Conservation (phyloP, 2,888 invertebrate species). For the Pandemis corylana region DNA sequence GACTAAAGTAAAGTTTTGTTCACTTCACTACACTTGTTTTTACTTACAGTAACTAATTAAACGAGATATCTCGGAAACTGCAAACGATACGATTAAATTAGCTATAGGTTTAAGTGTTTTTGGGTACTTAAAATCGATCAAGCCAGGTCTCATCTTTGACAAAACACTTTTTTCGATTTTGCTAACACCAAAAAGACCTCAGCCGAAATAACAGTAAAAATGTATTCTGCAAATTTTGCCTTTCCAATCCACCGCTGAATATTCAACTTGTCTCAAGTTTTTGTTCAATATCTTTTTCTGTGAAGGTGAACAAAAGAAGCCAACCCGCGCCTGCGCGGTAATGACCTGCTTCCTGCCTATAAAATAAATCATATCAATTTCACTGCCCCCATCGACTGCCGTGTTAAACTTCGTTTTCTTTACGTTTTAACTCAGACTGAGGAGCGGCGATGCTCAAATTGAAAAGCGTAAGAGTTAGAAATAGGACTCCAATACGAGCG, state of each 20-base stretch:
- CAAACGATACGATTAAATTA: no score
- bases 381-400: slow-evolving; percentile 33
- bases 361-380: slow-evolving; percentile 47
- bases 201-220: no score
- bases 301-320: slow-evolving; percentile 47
- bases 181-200: no score
- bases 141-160: no score
- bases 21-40: no score
- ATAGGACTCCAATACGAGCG: no score
- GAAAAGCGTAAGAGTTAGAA: neutral
- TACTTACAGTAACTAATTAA: no score
- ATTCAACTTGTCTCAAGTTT: slow-evolving; percentile 25
- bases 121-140: no score
- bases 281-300: slow-evolving; percentile 31
- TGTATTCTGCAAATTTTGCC: neutral
- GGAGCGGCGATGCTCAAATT: neutral
- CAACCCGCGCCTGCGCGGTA: slow-evolving; percentile 49
- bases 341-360: slow-evolving; percentile 53
- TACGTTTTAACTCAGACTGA: slow-evolving; percentile 19
- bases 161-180: no score
- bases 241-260: neutral
- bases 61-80: no score
- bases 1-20: no score
- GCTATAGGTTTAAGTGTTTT: no score
- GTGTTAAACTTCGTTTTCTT: slow-evolving; percentile 33